Evolutionary conservation across 2,113 vertebrate genomes (phyloP).

Genomic region (Nyctereutes procyonoides): DNA sequence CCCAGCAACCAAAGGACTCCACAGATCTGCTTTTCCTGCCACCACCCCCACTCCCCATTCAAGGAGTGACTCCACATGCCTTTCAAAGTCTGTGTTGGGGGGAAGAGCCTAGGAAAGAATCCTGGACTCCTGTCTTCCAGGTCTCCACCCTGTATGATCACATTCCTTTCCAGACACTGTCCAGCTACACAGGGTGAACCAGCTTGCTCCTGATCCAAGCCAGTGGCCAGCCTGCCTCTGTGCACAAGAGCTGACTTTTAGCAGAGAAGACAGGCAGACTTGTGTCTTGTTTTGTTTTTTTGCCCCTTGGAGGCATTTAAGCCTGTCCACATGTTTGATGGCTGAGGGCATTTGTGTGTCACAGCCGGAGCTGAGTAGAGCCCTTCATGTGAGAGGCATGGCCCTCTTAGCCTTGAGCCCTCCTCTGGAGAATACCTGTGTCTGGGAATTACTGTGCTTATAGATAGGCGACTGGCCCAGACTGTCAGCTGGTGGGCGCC

Average conservation of each 20-base stretch:
- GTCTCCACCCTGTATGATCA: constrained; percentile 59
- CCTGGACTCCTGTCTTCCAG: constrained; percentile 34
- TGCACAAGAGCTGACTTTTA: background rate
- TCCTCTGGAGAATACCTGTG: background rate
- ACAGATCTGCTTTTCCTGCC: background rate
- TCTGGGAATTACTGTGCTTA: background rate
- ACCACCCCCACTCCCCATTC: background rate
- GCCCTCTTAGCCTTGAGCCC: background rate
- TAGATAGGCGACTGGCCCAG: background rate
- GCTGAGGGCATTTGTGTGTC: background rate
- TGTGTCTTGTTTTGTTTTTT: background rate
- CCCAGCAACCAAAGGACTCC: background rate
- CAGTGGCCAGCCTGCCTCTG: background rate
- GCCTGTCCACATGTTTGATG: background rate
- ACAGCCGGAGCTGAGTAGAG: background rate
- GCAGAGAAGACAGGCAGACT: background rate
- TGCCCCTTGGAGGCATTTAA: background rate
- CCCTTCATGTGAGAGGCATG: background rate
- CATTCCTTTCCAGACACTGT: constrained; percentile 70
- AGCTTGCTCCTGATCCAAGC: background rate
- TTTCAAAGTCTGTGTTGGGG: background rate
- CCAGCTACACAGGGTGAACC: background rate
- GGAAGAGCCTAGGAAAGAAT: constrained; percentile 52
- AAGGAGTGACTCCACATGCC: constrained; percentile 8
- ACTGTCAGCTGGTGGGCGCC: background rate